Evolutionary conservation across 2,888 invertebrate genomes (phyloP), one percentile per base, ranked within the genome.

Genomic region (Axea sp.): DNA sequence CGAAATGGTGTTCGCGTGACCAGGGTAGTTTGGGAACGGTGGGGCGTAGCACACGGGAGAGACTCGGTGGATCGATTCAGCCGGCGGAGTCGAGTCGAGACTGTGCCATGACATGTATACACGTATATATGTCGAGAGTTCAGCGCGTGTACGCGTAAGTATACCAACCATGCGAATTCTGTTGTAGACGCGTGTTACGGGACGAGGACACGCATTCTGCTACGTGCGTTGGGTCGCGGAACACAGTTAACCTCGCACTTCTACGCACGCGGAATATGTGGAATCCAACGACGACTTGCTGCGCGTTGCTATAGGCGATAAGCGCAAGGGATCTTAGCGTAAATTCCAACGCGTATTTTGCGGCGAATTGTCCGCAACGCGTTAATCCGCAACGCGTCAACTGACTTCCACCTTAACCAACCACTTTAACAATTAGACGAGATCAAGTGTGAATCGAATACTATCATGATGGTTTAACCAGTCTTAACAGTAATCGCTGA

Each of bases 51-150:
- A 72, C 75, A 75, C 71, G 67, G 77, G 77, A 80, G 78, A 80
- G 60, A 45, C 60, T 60, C 82, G 77, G 80, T 76, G 84, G 84
- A 84, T 84, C 84, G 84, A 84, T 84, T 82, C 84, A 84, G 84
- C 84, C 81, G 83, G 82, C 82, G 83, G 84, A 84, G 83, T 83
- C 76, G 76, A 77, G 76, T 75, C 75, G 81, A 82, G 81, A 68
- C 69, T 69, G 73, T 59, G 64, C 60, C 68, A 31, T 65, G 68
- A 30, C 76, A 75, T 53, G 24, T 17, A 17, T 41, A 41, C 49
- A 41, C 41, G 19, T 17, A 49, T 31, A 43, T 31, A 41, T 49
- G 31, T 17, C 15, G 43, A 14, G 22, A 47, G 45, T 43, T 39
- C 43, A 35, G 49, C 64, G 47, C 43, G 62, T 67, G 71, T 60